These are phyloP conservation scores for Bovichtus diacanthus DNA, from an alignment of 2,797 vertebrate species.

Conservation along the genomic window DNA sequence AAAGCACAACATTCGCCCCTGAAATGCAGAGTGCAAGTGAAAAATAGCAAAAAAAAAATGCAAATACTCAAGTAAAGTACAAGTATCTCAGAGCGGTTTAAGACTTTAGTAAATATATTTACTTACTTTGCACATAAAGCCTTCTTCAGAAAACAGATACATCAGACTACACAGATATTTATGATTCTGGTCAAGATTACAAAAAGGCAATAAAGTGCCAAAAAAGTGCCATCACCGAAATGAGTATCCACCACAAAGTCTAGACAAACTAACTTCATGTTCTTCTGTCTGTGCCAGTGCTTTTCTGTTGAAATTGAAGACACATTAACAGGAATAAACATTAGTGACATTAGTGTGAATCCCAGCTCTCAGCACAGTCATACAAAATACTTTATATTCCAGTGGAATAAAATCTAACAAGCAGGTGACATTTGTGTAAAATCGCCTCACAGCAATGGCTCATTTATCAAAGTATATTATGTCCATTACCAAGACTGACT, in stretches of 20 bases:
- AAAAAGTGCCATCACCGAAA: not conserved
- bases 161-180: no score
- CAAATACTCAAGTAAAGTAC: not conserved
- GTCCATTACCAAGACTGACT: not conserved
- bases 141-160: slow-evolving; percentile 3
- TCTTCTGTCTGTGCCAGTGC: not conserved
- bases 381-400: slow-evolving; percentile 9
- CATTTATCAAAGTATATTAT: not conserved
- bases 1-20: not conserved
- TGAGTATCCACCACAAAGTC: not conserved
- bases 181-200: not conserved
- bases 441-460: not conserved
- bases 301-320: slow-evolving; percentile 14
- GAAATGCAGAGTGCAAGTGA: not conserved
- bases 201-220: not conserved
- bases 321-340: not conserved
- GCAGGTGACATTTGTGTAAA: slow-evolving; percentile 8
- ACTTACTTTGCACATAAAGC: not conserved
- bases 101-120: not conserved
- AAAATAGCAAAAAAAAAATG: not conserved
- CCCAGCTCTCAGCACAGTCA: not conserved
- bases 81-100: not conserved
- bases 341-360: not conserved
- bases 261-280: not conserved
- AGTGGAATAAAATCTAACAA: slow-evolving; percentile 1